These are phyloP conservation scores for Aspidoscelis tigris DNA, from an alignment of 2,113 vertebrate species.

Conservation along the genomic window DNA sequence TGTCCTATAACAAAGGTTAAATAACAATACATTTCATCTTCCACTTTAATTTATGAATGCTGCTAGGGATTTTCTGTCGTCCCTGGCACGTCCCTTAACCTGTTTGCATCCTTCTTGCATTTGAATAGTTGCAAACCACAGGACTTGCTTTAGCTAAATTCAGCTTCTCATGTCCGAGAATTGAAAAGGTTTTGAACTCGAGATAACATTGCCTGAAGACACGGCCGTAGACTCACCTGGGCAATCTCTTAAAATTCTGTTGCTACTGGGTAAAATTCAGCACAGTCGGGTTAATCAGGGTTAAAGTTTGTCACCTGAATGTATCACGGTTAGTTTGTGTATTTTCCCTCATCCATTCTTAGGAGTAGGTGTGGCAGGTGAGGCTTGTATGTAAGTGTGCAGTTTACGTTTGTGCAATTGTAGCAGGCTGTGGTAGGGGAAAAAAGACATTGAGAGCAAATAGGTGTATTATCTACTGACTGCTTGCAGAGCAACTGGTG, in stretches of 20 bases:
- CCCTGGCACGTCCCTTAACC: background rate
- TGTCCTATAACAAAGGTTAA: background rate
- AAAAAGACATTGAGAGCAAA: background rate
- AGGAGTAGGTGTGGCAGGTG: background rate
- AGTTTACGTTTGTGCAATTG: conserved; percentile 8
- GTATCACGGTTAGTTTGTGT: background rate
- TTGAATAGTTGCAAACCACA: conserved; percentile 1
- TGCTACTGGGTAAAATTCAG: background rate
- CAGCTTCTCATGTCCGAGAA: too few species aligned
- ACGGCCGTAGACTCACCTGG: too few species aligned
- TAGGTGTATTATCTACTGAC: background rate
- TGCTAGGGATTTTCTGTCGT: background rate
- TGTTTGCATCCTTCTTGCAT: background rate
- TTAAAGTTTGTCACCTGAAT: too few species aligned
- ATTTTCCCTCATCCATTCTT: background rate
- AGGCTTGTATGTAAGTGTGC: background rate
- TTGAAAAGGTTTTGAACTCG: too few species aligned
- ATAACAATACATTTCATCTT: background rate
- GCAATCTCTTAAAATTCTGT: background rate
- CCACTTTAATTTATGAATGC: background rate
- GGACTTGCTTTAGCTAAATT: too few species aligned
- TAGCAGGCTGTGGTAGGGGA: too few species aligned
- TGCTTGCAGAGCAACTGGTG: conserved; percentile 14
- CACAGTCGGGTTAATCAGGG: background rate
- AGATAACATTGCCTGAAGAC: too few species aligned